phyloP scores from a whole-genome alignment of 2,888 invertebrate genomes.

The Nebria salina region DNA sequence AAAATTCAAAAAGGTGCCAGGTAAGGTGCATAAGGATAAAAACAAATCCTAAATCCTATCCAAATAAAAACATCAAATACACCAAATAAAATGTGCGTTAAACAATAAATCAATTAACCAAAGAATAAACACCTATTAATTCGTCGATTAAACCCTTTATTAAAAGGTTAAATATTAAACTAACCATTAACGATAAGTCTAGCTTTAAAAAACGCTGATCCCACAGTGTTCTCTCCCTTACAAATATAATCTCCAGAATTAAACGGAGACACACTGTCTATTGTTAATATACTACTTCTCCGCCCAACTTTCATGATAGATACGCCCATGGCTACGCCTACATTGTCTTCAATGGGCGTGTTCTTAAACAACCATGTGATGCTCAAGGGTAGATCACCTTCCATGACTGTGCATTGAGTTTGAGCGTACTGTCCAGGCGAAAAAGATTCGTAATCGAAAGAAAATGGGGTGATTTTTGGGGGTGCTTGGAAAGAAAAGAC shows the following conservation, averaged over 20 bases:
- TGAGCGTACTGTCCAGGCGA: constrained; percentile 69
- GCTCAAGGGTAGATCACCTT: constrained; percentile 70
- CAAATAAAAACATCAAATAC: not conserved
- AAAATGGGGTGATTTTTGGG: constrained; percentile 70
- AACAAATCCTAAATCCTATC: not conserved
- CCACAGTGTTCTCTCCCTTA: constrained; percentile 72
- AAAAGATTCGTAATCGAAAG: constrained; percentile 69
- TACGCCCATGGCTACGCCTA: constrained; percentile 61
- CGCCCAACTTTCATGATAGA: constrained; percentile 66
- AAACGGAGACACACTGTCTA: constrained; percentile 72
- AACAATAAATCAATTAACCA: not conserved
- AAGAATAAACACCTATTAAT: not conserved
- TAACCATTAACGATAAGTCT: constrained; percentile 72
- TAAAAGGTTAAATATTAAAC: constrained; percentile 47
- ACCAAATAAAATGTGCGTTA: not conserved
- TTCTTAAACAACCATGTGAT: constrained; percentile 70
- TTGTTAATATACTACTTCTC: constrained; percentile 74
- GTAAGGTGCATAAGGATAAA: not conserved
- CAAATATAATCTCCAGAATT: constrained; percentile 76
- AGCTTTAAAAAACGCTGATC: constrained; percentile 69
- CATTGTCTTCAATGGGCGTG: constrained; percentile 51
- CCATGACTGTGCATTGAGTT: constrained; percentile 68
- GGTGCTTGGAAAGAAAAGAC: constrained; percentile 64
- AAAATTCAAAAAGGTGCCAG: not conserved
- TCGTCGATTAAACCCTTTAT: not conserved